phyloP scores from a whole-genome alignment of 2,888 invertebrate genomes.

The Hydriomena furcata region DNA sequence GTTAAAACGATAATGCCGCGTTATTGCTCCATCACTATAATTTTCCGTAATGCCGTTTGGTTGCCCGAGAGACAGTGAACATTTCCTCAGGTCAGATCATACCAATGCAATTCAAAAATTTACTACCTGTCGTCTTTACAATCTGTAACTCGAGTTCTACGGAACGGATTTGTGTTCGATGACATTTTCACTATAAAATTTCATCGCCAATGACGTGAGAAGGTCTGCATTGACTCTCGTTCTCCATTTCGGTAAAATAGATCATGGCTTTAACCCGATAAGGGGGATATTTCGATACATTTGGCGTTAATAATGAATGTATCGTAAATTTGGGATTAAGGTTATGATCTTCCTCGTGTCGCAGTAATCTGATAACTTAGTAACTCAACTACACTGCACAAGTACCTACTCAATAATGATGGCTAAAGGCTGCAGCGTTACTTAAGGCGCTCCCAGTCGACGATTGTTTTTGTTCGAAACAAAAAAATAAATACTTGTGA shows the following conservation, averaged over 20 bases:
- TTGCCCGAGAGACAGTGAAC: constrained; percentile 9
- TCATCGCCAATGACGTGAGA: background rate
- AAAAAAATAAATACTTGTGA: too few relatives aligned
- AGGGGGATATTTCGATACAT: constrained; percentile 34
- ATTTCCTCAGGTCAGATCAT: constrained; percentile 1
- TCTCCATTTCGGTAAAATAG: constrained; percentile 21
- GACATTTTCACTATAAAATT: too few relatives aligned
- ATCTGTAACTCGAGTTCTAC: too few relatives aligned
- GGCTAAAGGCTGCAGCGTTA: too few relatives aligned
- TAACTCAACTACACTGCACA: background rate
- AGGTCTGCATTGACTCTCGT: constrained; percentile 14
- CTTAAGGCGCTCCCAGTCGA: too few relatives aligned
- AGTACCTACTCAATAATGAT: too few relatives aligned
- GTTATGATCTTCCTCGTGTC: constrained; percentile 41
- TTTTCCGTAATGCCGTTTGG: constrained; percentile 19
- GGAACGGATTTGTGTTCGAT: too few relatives aligned
- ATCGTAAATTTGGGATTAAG: constrained; percentile 50
- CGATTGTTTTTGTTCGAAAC: too few relatives aligned
- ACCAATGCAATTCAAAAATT: background rate
- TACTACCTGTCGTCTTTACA: too few relatives aligned
- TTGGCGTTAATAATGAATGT: constrained; percentile 37
- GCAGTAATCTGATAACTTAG: constrained; percentile 7
- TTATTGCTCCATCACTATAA: constrained; percentile 24
- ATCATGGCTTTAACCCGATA: constrained; percentile 31
- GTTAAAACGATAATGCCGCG: constrained; percentile 19